These are phyloP conservation scores for Tetranychus piercei DNA, from an alignment of 2,888 invertebrate species.

Conservation along the genomic window DNA sequence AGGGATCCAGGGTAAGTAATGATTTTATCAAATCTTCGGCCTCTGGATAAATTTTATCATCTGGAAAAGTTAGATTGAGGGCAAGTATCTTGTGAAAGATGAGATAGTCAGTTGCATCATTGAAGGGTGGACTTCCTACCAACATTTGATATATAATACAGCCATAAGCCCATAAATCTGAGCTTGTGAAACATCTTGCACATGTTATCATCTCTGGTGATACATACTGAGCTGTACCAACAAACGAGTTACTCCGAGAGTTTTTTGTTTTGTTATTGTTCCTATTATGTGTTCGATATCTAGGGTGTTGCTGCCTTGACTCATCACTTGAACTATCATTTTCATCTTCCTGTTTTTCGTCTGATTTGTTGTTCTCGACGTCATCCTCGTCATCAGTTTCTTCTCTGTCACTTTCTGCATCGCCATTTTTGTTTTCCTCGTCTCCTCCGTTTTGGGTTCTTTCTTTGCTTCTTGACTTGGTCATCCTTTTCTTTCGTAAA, in stretches of 20 bases:
- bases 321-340: background rate
- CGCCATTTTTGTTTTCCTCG: conserved; percentile 8
- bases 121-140: conserved; percentile 75
- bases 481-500: background rate
- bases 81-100: conserved; percentile 87
- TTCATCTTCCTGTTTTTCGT: background rate
- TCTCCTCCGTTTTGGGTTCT: background rate
- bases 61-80: conserved; percentile 74
- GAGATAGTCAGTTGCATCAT: conserved; percentile 71
- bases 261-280: background rate
- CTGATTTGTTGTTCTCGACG: background rate
- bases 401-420: conserved; percentile 10
- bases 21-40: conserved; percentile 74
- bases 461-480: background rate
- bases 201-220: conserved; percentile 84
- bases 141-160: conserved; percentile 95
- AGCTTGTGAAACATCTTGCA: conserved; percentile 36
- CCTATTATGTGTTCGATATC: too few relatives aligned
- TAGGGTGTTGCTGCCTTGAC: background rate
- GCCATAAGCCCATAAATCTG: conserved; percentile 92
- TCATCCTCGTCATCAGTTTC: background rate
- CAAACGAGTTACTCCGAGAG: conserved; percentile 44
- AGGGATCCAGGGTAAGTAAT: conserved; percentile 59
- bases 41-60: conserved; percentile 55
- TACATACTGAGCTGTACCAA: conserved; percentile 96